Base-by-base conservation (phyloP, 2,888 invertebrate species). In the Hyposoter didymator region DNA sequence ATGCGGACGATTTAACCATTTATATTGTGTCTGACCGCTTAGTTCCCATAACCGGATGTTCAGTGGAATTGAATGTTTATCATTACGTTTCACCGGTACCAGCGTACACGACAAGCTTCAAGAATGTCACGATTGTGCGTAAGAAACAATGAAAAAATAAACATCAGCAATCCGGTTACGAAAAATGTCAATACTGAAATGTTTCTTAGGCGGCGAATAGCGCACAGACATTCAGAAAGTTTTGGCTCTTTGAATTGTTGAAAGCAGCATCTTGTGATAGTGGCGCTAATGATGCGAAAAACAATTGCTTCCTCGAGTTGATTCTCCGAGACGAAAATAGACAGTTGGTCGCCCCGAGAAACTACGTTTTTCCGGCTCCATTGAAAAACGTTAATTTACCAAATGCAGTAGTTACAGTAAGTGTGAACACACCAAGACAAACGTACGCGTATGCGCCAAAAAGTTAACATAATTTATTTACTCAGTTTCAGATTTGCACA, bases 11-110 rank as follows among this genome's bases (percentile, higher is more conserved):
- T 43, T 93, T 97, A 0, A 94, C 95, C 78, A 94, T 97, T 14
- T 96, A 95, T 73, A 92, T 96, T 0, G 94, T 97, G 14, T 97
- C 97, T 73, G 97, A 97, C 91, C 93, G 95, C 88, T 94, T 95
- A 79, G 93, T 92, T 39, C 94, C 92, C 8, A 94, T 94, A 45
- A 78, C 90, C 1, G 92, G 95, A 75, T 95, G 95, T 2, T 93
- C 92, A 19, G 94, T 96, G 0, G 94, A 93, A 4, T 94, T 96
- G n/a, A 95, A 95, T 74, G 92, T 96, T 22, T 96, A 95, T 89
- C 95, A 95, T 73, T 97, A 96, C 95, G 94, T 94, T 5, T 95
- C 49, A 22, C 49, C 62, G 5, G 32, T 39, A 14, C 75, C 66
- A 5, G 45, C 49, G 64, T 66, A 82, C 45, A 76, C 72, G 12